These are phyloP conservation scores for Psococerastis gibbosa DNA, from an alignment of 2,888 invertebrate species.

Conservation along the genomic window DNA sequence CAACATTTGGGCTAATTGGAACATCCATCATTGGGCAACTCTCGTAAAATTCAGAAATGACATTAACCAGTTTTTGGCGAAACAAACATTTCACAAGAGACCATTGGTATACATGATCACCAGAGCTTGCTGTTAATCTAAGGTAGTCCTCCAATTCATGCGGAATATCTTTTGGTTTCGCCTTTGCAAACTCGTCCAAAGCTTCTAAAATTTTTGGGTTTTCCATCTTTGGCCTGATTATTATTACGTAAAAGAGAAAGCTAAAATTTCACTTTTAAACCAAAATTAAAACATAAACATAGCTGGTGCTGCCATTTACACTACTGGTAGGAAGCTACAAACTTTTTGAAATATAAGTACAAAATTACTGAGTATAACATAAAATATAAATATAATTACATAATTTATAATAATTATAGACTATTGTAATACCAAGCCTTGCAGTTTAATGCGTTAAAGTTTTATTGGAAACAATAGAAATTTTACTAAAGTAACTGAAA, in stretches of 20 bases:
- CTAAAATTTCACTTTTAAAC: too few relatives aligned
- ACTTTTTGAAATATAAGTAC: too few relatives aligned
- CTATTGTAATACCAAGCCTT: too few relatives aligned
- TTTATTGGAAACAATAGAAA: too few relatives aligned
- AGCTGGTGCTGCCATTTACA: neutral
- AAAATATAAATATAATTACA: too few relatives aligned
- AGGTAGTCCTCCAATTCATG: slow-evolving; percentile 78
- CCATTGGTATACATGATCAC: slow-evolving; percentile 90
- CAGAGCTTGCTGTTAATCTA: slow-evolving; percentile 77
- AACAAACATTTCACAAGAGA: slow-evolving; percentile 69
- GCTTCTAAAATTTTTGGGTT: slow-evolving; percentile 71
- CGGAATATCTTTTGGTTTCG: slow-evolving; percentile 62
- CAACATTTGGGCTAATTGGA: slow-evolving; percentile 76
- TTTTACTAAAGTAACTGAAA: too few relatives aligned
- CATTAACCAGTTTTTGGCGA: slow-evolving; percentile 66
- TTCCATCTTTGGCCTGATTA: slow-evolving; percentile 36
- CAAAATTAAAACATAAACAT: slow-evolving; percentile 2
- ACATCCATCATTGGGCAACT: slow-evolving; percentile 55
- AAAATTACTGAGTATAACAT: too few relatives aligned
- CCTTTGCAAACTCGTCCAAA: slow-evolving; percentile 65
- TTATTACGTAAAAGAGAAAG: too few relatives aligned
- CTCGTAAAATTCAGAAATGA: slow-evolving; percentile 75
- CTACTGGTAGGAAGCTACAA: too few relatives aligned
- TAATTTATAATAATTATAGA: too few relatives aligned
- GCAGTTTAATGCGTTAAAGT: too few relatives aligned